These are phyloP conservation scores for Cylloceria caligata DNA, from an alignment of 2,888 invertebrate genomes.

Conservation along the genomic window DNA sequence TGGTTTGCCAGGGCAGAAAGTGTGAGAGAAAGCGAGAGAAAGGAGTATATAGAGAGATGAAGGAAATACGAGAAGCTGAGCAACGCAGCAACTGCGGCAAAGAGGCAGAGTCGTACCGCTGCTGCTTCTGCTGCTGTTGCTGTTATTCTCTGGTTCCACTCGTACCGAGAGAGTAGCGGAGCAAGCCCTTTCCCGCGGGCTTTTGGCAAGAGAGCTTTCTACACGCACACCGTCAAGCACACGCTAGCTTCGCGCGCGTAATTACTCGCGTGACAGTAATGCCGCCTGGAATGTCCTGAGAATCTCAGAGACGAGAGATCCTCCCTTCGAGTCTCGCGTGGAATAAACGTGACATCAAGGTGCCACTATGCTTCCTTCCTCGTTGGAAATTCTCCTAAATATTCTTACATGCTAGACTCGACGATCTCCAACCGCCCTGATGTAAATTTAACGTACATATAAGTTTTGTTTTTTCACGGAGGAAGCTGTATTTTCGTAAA, in stretches of 20 bases:
- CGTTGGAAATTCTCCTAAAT: conserved; percentile 39
- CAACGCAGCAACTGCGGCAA: conserved; percentile 65
- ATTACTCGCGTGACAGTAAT: conserved; percentile 84
- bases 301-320: conserved; percentile 67
- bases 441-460: too few relatives aligned
- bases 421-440: background rate
- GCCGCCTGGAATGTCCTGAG: conserved; percentile 79
- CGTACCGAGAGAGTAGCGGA: conserved; percentile 25
- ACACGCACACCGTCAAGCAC: conserved; percentile 55
- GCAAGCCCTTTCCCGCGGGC: conserved; percentile 58
- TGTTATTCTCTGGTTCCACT: conserved; percentile 17
- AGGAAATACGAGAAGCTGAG: conserved; percentile 63
- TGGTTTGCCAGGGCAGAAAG: conserved; percentile 76
- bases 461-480: too few relatives aligned
- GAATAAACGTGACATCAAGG: conserved; percentile 53
- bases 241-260: conserved; percentile 74
- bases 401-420: conserved; percentile 18
- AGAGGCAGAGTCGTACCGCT: conserved; percentile 65
- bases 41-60: conserved; percentile 57
- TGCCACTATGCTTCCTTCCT: conserved; percentile 34
- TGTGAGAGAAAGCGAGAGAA: conserved; percentile 65
- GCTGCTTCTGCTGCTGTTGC: conserved; percentile 32
- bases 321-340: conserved; percentile 40
- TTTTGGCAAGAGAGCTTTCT: conserved; percentile 57
- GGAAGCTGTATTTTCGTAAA: too few relatives aligned